Percentiles rank a stretch among this genome's conserved stretches.
Conservation (phyloP, 92 coral and sea anemone species). For the Epizoanthus illoricatus region DNA sequence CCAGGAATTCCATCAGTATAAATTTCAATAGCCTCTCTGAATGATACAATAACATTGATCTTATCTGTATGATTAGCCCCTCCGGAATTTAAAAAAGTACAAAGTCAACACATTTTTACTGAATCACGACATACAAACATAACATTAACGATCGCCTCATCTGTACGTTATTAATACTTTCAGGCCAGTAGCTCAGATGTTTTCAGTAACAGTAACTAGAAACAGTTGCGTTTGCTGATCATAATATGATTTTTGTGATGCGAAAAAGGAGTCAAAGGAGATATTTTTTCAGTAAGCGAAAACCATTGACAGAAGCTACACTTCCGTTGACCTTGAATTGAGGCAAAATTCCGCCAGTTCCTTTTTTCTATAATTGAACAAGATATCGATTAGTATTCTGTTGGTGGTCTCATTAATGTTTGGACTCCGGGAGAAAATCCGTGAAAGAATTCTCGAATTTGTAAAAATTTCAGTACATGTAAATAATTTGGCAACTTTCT, state of each 20-base stretch:
- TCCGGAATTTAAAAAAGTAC: neutral
- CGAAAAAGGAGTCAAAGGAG: too few relatives aligned
- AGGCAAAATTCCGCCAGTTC: constrained; percentile 18
- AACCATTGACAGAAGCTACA: constrained; percentile 2
- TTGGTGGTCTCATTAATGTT: constrained; percentile 18
- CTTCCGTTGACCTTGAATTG: constrained; percentile 21
- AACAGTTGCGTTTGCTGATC: too few relatives aligned
- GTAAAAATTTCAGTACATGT: neutral
- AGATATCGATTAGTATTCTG: neutral
- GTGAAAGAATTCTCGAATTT: too few relatives aligned
- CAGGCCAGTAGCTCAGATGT: too few relatives aligned
- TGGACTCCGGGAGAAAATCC: neutral
- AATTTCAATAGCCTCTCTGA: neutral
- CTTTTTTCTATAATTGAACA: neutral
- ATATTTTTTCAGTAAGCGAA: neutral
- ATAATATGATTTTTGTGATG: too few relatives aligned
- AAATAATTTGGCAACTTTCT: neutral
- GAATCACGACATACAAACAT: too few relatives aligned
- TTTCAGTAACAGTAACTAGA: too few relatives aligned
- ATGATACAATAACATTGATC: neutral
- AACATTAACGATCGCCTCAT: too few relatives aligned
- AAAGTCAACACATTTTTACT: too few relatives aligned
- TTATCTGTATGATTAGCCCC: constrained; percentile 19
- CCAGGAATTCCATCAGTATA: neutral
- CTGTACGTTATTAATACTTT: too few relatives aligned